Evolutionary conservation across 2,113 vertebrate genomes (phyloP).

Genomic region (Zosterops borbonicus): DNA sequence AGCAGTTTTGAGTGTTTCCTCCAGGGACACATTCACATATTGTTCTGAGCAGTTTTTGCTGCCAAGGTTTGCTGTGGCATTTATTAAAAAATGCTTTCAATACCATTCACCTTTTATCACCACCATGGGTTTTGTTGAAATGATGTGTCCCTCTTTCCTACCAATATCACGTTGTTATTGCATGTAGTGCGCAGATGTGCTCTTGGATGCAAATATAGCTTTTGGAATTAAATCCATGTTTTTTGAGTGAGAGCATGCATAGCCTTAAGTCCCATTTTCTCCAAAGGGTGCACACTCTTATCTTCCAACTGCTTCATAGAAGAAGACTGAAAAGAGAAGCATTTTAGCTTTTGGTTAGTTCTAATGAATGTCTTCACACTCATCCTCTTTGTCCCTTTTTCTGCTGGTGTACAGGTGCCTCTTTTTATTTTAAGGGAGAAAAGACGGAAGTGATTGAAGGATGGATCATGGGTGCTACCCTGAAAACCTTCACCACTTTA

Average conservation of each 20-base stretch:
- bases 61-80: conserved; percentile 23
- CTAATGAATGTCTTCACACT: not conserved
- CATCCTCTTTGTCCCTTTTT: not conserved
- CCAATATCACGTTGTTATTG: not conserved
- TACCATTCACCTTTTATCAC: not conserved
- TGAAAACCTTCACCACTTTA: not conserved
- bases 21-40: not conserved
- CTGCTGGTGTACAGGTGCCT: not conserved
- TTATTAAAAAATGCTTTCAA: conserved; percentile 26
- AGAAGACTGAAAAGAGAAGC: not conserved
- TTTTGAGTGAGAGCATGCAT: not conserved
- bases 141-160: not conserved
- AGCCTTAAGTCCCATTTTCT: not conserved
- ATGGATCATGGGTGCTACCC: not conserved
- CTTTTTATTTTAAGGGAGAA: not conserved
- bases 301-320: not conserved
- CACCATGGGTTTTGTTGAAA: not conserved
- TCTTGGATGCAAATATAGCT: not conserved
- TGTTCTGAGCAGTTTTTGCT: not conserved
- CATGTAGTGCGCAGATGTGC: not conserved
- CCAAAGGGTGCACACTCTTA: not conserved
- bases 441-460: not conserved
- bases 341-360: not conserved
- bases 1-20: not conserved
- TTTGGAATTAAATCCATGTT: not conserved